A percentile compares a stretch with the other conserved stretches of the same genome.
These are phyloP conservation scores for Meghimatium bilineatum DNA, from an alignment of 2,888 invertebrate genomes.

Conservation along the genomic window DNA sequence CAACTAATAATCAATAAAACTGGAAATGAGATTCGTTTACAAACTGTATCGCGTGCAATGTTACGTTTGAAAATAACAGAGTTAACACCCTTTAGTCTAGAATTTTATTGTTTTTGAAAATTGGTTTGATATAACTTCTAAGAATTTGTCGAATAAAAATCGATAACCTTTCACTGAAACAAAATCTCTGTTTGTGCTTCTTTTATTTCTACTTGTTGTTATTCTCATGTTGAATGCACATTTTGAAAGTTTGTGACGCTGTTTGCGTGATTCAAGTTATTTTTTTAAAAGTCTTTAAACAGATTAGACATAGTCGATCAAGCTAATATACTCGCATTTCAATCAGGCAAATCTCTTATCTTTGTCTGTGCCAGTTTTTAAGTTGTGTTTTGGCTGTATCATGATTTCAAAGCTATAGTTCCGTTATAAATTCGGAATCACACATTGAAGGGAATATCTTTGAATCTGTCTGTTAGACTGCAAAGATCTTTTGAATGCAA, in stretches of 20 bases:
- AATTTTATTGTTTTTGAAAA: too few species aligned
- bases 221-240: neutral
- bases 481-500: too few species aligned
- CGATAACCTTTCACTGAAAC: neutral
- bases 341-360: neutral
- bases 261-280: neutral
- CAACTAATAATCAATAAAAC: too few species aligned
- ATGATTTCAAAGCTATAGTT: too few species aligned
- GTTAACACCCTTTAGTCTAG: too few species aligned
- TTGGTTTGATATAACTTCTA: neutral
- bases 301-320: neutral
- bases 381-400: neutral
- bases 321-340: neutral
- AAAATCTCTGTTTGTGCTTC: neutral
- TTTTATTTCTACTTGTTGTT: too few species aligned
- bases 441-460: too few species aligned
- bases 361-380: neutral
- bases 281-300: neutral
- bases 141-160: neutral
- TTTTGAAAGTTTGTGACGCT: neutral
- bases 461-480: too few species aligned
- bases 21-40: too few species aligned
- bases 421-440: too few species aligned
- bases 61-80: too few species aligned
- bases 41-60: too few species aligned